phyloP scores from a whole-genome alignment of 2,113 vertebrate species.

The Colaptes auratus region DNA sequence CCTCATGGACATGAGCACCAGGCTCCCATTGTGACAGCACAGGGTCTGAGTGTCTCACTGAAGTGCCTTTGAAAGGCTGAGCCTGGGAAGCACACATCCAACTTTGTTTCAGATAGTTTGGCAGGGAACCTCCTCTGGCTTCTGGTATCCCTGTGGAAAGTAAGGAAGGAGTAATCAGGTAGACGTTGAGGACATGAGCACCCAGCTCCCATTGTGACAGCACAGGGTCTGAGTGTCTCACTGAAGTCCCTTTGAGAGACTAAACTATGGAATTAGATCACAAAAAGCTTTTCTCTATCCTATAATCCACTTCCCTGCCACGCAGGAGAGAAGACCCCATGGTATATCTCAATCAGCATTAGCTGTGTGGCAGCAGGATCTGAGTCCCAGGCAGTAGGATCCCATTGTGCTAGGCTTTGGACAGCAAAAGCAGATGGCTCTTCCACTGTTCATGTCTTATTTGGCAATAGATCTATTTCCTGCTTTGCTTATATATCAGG shows the following conservation, averaged over 20 bases:
- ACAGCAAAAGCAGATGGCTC: neutral
- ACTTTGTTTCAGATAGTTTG: neutral
- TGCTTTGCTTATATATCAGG: neutral
- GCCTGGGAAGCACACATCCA: neutral
- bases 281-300: neutral
- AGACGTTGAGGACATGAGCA: too few relatives aligned
- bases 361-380: neutral
- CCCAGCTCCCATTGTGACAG: neutral
- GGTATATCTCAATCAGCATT: neutral
- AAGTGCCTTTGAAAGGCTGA: neutral
- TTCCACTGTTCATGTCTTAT: neutral
- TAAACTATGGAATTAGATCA: neutral
- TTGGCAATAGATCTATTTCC: neutral
- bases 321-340: neutral
- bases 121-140: neutral
- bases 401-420: neutral
- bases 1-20: accelerated
- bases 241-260: neutral
- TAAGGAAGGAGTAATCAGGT: accelerated
- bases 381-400: neutral
- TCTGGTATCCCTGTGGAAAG: neutral
- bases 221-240: accelerated
- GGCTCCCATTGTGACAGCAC: neutral
- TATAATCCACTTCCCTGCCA: neutral
- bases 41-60: accelerated